Conservation (phyloP, 2,113 vertebrate species). For the Paracanthobrama guichenoti region DNA sequence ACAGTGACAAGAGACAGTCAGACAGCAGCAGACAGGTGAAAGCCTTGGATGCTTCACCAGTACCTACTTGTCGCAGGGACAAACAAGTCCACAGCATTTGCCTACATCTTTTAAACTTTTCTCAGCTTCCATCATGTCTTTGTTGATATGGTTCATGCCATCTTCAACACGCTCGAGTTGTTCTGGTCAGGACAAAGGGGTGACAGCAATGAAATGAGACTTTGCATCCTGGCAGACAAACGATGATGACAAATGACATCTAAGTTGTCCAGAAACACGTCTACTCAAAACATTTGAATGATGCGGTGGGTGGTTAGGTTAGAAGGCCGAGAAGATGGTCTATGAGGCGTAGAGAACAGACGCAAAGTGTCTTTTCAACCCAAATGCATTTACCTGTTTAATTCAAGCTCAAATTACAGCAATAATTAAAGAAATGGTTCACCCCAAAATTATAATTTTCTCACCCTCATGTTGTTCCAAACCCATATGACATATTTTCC, state of each 20-base stretch:
- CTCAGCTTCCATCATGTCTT: conserved; percentile 99
- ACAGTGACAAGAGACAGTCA: conserved; percentile 88
- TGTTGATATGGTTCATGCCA: conserved; percentile 99
- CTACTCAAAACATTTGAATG: conserved; percentile 47
- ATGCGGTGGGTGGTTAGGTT: neutral
- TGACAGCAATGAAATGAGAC: conserved; percentile 96
- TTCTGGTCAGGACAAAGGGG: conserved; percentile 99
- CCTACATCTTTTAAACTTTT: conserved; percentile 99
- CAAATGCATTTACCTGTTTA: neutral
- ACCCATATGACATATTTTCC: neutral
- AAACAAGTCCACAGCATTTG: conserved; percentile 99
- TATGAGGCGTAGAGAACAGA: neutral
- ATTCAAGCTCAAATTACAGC: neutral
- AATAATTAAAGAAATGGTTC: neutral
- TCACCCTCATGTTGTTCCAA: neutral
- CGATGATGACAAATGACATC: conserved; percentile 76
- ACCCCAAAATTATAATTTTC: neutral
- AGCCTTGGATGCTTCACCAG: conserved; percentile 75
- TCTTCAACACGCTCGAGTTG: conserved; percentile 99
- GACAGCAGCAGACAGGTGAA: conserved; percentile 88
- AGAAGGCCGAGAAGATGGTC: neutral
- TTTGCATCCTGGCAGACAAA: conserved; percentile 76
- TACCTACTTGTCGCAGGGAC: conserved; percentile 99
- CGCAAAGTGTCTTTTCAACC: neutral
- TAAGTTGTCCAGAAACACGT: conserved; percentile 54